Base-by-base conservation (phyloP, 2,113 vertebrate species). In the Circaetus cinerascens region DNA sequence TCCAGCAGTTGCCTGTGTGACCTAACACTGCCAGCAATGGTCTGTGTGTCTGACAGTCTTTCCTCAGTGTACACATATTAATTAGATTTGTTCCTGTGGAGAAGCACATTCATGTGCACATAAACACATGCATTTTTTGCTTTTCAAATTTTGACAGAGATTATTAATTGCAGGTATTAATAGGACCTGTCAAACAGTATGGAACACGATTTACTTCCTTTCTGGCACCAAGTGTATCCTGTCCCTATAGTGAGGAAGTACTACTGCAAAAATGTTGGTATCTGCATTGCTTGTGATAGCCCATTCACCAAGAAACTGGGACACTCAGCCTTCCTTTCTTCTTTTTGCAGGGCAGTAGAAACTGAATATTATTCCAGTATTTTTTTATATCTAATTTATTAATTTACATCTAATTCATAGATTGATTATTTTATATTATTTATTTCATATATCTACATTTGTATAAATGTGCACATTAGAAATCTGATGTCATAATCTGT, bases 21-120 rank as follows among this genome's bases (percentile, higher is more conserved):
- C 53, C 73, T 72, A 76, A 68, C 77, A 10, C 67, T 84, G 86
- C 68, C 86, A 95, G 93, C 63, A 30, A 46, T 11, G 74, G 29
- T 55, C 51, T 79, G 53, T 67, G 73, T 59, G 56, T 91, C 89
- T 93, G 81, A 79, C 76, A 64, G 17, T 69, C 48, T 67, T 45
- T 63, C 73, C 55, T 92, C 48, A 32, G 69, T 69, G 71, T 81
- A 53, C 83, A 73, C 63, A 15, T 81, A 86, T 84, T 95, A 75
- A 83, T 96, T 72, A 92, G 60, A 94, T 91, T 89, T 67, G 71
- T 36, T 96, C 83, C 74, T 7, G 17, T 30, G 81, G 53, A 87
- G 80, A 77, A 73, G 48, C 36, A 68, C 77, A n/a, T 86, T 83
- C 59, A 8, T 27, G 75, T 67, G 48, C 34, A n/a, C 41, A 63